phyloP scores from a whole-genome alignment of 1,140 invertebrate genomes.

The Anoplolepis gracilipes region DNA sequence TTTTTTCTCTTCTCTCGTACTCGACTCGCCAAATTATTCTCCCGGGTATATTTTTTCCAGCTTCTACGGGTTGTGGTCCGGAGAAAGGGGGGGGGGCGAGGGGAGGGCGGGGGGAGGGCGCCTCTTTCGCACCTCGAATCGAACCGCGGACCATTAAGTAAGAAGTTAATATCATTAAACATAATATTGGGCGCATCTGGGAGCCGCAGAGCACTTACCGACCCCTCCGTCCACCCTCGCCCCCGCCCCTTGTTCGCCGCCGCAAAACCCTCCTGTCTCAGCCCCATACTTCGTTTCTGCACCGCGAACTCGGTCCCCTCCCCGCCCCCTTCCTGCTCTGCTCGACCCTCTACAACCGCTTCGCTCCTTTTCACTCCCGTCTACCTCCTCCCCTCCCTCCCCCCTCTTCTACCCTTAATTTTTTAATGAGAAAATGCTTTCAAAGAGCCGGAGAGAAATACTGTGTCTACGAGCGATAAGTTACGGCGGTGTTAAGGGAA shows the following conservation, averaged over 20 bases:
- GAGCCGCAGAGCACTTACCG: slow-evolving; percentile 85
- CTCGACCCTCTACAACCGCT: slow-evolving; percentile 56
- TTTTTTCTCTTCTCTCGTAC: slow-evolving; percentile 55
- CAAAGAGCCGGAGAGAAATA: slow-evolving; percentile 85
- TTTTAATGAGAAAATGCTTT: slow-evolving; percentile 87
- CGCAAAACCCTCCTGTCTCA: slow-evolving; percentile 61
- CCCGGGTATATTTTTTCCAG: slow-evolving; percentile 78
- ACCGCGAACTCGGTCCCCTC: slow-evolving; percentile 67
- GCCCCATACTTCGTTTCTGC: slow-evolving; percentile 61
- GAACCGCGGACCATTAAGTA: slow-evolving; percentile 86
- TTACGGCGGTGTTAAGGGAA: slow-evolving; percentile 82
- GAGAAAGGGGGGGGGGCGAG: no score
- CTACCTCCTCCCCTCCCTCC: slow-evolving; percentile 56
- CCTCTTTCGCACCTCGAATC: slow-evolving; percentile 84
- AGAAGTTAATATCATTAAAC: slow-evolving; percentile 87
- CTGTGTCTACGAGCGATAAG: slow-evolving; percentile 84
- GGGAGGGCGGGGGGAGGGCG: slow-evolving; percentile 13
- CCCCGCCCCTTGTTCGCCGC: slow-evolving; percentile 41
- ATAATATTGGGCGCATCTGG: slow-evolving; percentile 87
- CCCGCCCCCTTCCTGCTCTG: slow-evolving; percentile 48
- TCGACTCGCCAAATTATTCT: slow-evolving; percentile 77
- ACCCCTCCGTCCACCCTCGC: slow-evolving; percentile 67
- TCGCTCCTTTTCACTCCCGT: slow-evolving; percentile 53
- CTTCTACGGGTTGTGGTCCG: slow-evolving; percentile 63
- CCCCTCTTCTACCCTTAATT: slow-evolving; percentile 81